Evolutionary conservation across 2,113 vertebrate species (phyloP), one percentile per base, ranked within the genome.

Genomic region (Salvelinus alpinus): DNA sequence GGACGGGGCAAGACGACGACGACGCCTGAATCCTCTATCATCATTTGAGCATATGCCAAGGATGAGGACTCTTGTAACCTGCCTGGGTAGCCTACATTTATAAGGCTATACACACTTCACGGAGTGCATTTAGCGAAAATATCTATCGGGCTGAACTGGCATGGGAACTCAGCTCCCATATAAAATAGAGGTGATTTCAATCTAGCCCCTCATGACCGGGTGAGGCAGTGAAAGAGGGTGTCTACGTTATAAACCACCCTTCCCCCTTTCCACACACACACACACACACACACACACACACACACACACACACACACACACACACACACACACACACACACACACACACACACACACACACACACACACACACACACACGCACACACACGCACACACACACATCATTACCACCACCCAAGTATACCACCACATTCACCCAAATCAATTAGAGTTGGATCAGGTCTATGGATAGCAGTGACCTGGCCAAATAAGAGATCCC

Each of bases 341-440:
- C 70, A 48, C 62, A 78, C 44, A 47, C 72, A 47, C 29, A 64
- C 66, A 65, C 44, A 44, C 57, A 18, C 77, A 72, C 51, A 65
- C 25, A 25, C 73, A 59, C 51, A 31, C 29, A 5, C 29, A 75
- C 72, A 47, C 29, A 64, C 60, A 65, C 44, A 44, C 44, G 13
- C 77, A 72, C 51, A 65, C 25, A 20, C 73, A 59, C 51, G 4
- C 29, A 5, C 29, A 69, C 70, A 62, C 70, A 48, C 62, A 78
- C 44, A 47, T 24, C n/a, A 34, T 57, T 47, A 9, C 48, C 25
- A 67, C 64, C 64, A 25, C 24, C 64, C 64, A 65, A 22, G 12
- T 65, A 11, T 13, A 68, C 27, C 14, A 68, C 31, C 65, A 68
- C 65, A 38, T 20, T 34, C 2, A 20, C 14, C 29, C 29, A 67